A percentile compares a stretch with the other conserved stretches of the same genome.
These are phyloP conservation scores for Propsilocerus akamusi DNA, from an alignment of 1,140 invertebrate species.

Conservation along the genomic window DNA sequence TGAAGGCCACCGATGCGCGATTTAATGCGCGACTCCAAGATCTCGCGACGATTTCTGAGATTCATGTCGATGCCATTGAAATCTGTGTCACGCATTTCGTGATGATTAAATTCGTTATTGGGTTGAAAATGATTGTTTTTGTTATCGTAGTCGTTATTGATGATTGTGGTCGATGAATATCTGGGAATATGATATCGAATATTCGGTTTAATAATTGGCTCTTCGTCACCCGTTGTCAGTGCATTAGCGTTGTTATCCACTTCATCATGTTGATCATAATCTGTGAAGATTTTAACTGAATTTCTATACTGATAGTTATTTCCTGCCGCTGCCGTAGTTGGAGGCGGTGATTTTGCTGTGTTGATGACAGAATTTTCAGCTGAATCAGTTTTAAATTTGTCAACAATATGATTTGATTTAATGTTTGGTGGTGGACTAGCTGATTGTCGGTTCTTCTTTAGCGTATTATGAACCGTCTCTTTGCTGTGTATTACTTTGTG, in stretches of 20 bases:
- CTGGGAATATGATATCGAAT: neutral
- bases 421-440: neutral
- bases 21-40: slow-evolving; percentile 53
- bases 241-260: neutral
- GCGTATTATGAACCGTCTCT: neutral
- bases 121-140: neutral
- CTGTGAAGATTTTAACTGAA: neutral
- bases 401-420: neutral
- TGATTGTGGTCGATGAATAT: neutral
- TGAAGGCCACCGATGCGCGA: slow-evolving; percentile 29
- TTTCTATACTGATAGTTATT: too few relatives aligned
- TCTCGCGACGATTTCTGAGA: slow-evolving; percentile 46
- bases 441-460: neutral
- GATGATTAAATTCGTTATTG: neutral
- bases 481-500: neutral
- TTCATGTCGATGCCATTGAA: slow-evolving; percentile 12
- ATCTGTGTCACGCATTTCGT: slow-evolving; percentile 1
- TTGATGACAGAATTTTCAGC: neutral
- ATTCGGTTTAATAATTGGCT: neutral
- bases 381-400: neutral
- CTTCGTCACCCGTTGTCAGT: neutral
- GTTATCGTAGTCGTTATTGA: neutral
- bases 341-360: too few relatives aligned
- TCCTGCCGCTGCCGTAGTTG: too few relatives aligned
- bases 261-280: neutral